Evolutionary conservation across 2,113 vertebrate species (phyloP).

Genomic region (Gobiocypris rarus): DNA sequence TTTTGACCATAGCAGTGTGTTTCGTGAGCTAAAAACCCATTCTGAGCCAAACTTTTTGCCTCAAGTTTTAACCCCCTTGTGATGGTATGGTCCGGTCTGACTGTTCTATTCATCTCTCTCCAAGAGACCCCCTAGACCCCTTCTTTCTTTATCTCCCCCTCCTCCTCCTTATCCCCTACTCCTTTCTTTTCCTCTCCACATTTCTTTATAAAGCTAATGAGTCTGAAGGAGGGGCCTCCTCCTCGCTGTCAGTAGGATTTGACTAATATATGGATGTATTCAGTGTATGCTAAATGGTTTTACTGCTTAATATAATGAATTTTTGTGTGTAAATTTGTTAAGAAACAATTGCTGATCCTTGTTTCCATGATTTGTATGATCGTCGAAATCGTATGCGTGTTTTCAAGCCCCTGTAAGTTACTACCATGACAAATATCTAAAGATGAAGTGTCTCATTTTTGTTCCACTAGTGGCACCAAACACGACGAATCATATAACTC

Average conservation of each 20-base stretch:
- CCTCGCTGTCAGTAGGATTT: conserved; percentile 46
- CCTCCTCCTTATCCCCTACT: conserved; percentile 65
- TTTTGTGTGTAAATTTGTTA: conserved; percentile 31
- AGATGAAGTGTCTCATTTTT: background rate
- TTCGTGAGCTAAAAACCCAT: background rate
- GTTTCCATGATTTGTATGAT: conserved; percentile 1
- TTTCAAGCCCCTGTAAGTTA: background rate
- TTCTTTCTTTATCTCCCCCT: conserved; percentile 47
- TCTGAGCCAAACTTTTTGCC: background rate
- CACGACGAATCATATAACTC: background rate
- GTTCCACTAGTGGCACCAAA: background rate
- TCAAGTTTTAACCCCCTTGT: conserved; percentile 65
- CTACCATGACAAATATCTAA: background rate
- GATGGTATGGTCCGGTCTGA: conserved; percentile 76
- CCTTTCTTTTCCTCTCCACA: conserved; percentile 71
- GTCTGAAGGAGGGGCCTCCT: conserved; percentile 74
- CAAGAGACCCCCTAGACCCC: conserved; percentile 68
- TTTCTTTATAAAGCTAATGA: conserved; percentile 84
- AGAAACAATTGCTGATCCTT: conserved; percentile 1
- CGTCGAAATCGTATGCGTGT: conserved; percentile 34
- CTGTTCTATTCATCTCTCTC: conserved; percentile 78
- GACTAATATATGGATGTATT: conserved; percentile 21
- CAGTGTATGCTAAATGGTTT: background rate
- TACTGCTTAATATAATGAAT: background rate
- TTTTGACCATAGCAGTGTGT: background rate